Evolutionary conservation across 2,888 invertebrate species (phyloP), one percentile per base, ranked within the genome.

Genomic region (Chrysolina americana): DNA sequence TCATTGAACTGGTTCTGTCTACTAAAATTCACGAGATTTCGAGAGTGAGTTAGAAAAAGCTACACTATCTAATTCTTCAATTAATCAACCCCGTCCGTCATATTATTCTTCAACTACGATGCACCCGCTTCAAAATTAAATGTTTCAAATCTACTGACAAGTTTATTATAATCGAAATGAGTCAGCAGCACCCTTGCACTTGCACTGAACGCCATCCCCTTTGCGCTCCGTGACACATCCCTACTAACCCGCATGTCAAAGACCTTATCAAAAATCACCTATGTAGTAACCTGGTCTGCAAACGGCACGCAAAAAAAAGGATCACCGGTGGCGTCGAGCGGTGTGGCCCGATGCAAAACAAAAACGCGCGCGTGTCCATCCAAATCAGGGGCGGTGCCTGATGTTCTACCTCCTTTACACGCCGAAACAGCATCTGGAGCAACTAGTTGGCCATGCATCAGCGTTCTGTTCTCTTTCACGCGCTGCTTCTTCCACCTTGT

Each of bases 381-480:
- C 73, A 66, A 75, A 74, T 74, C 76, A 74, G 78, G 75, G 78
- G 78, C 78, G 78, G 78, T 74, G 78, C 78, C 65, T 75, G 69
- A 66, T 62, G 50, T 62, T 69, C 72, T 65, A 53, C 76, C 76
- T 73, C 76, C 76, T 66, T 53, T 68, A 68, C 71, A 65, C 71
- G 71, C 68, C 64, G 71, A 68, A 71, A 68, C 74, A 74, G 74
- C 68, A 73, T 75, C 71, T 59, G 75, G 71, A 75, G 72, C 75
- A 75, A 75, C 75, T 75, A 75, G 75, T 75, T 75, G 75, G 75
- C 68, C 50, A 53, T 75, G 69, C 75, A 70, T 72, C 66, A 69
- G 69, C 62, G 75, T 75, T 66, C 53, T 72, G 69, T 72, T 75
- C 75, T 74, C 70, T 71, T 68, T 71, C 71, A 64, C 41, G 66